phyloP scores from a whole-genome alignment of 1,140 invertebrate genomes.

The Platyscapa corneri region DNA sequence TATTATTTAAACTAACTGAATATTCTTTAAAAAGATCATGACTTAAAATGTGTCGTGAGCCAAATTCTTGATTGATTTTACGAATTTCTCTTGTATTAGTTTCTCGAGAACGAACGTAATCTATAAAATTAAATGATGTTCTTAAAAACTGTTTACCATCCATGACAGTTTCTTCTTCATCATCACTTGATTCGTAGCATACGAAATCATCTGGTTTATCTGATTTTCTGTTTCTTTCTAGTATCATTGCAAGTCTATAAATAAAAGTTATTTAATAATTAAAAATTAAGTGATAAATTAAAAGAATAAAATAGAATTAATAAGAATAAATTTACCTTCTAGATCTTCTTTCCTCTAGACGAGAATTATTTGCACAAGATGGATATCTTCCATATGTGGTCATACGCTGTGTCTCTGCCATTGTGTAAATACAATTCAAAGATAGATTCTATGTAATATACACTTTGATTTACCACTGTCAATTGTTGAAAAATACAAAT shows the following conservation, averaged over 20 bases:
- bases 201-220: slow-evolving; percentile 93
- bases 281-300: neutral
- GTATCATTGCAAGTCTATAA: slow-evolving; percentile 67
- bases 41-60: slow-evolving; percentile 88
- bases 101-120: slow-evolving; percentile 87
- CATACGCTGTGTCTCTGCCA: slow-evolving; percentile 76
- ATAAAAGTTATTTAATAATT: slow-evolving; percentile 17
- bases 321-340: slow-evolving; percentile 73
- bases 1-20: slow-evolving; percentile 86
- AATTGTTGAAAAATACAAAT: slow-evolving; percentile 3
- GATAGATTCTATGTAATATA: neutral
- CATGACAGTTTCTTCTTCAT: slow-evolving; percentile 83
- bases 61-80: slow-evolving; percentile 85
- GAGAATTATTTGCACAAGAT: slow-evolving; percentile 80
- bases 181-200: slow-evolving; percentile 89
- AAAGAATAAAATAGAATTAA: neutral
- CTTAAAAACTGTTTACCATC: slow-evolving; percentile 82
- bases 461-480: neutral
- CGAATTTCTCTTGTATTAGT: slow-evolving; percentile 81
- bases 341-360: slow-evolving; percentile 83
- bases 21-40: slow-evolving; percentile 92
- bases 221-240: slow-evolving; percentile 83
- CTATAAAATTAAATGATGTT: slow-evolving; percentile 89
- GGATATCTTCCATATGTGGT: slow-evolving; percentile 81
- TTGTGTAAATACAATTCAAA: slow-evolving; percentile 43